Evolutionary conservation across 2,888 invertebrate genomes (phyloP).

Genomic region (Lycophotia porphyrea): DNA sequence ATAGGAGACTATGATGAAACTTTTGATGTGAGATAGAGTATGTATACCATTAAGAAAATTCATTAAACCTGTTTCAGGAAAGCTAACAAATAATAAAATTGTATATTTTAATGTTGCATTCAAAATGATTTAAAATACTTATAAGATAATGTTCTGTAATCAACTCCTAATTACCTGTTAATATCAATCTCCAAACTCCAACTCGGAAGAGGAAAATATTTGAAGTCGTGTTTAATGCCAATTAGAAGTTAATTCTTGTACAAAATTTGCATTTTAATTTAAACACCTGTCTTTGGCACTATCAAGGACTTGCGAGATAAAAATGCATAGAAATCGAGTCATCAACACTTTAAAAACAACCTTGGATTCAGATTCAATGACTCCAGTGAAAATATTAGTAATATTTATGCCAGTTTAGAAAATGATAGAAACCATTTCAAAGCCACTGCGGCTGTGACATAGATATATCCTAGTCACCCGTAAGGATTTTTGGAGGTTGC

Average conservation of each 20-base stretch:
- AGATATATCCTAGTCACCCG: background rate
- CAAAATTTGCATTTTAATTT: slow-evolving; percentile 37
- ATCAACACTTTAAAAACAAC: slow-evolving; percentile 12
- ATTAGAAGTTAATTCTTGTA: slow-evolving; percentile 22
- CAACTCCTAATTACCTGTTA: slow-evolving; percentile 24
- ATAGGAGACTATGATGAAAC: background rate
- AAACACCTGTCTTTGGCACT: slow-evolving; percentile 12
- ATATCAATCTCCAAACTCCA: slow-evolving; percentile 12
- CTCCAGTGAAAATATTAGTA: slow-evolving; percentile 9
- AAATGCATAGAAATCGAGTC: slow-evolving; percentile 43
- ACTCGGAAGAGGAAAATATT: background rate
- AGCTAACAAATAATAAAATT: background rate
- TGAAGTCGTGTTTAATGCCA: background rate
- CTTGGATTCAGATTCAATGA: slow-evolving; percentile 37
- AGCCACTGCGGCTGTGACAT: no score
- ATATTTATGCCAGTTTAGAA: background rate
- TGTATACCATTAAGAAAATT: background rate
- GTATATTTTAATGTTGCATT: background rate
- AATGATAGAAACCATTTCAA: background rate
- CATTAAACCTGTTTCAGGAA: background rate
- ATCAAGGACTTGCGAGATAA: slow-evolving; percentile 34
- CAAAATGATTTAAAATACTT: background rate
- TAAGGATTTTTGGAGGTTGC: background rate
- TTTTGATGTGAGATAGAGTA: background rate
- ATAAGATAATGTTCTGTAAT: slow-evolving; percentile 18